These are phyloP conservation scores for Ailuropoda melanoleuca DNA, from an alignment of 2,113 vertebrate genomes.

Conservation along the genomic window DNA sequence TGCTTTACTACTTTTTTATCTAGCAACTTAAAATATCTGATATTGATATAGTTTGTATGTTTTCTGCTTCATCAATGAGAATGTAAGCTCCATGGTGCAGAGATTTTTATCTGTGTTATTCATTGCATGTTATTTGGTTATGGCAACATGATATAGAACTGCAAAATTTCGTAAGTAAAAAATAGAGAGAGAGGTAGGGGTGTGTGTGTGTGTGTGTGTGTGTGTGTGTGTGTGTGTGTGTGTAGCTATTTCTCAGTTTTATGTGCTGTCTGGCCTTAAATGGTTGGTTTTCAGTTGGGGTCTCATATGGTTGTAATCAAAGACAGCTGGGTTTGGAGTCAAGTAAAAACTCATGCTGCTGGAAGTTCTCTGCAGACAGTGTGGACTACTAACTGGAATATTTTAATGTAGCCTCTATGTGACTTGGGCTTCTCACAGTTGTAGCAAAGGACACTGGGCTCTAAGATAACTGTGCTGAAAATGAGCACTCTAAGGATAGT, in stretches of 20 bases:
- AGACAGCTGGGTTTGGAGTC: neutral
- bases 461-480: neutral
- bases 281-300: neutral
- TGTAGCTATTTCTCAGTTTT: neutral
- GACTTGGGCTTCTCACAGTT: neutral
- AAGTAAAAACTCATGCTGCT: neutral
- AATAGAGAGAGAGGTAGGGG: neutral
- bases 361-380: too few species aligned
- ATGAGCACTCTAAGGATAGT: neutral
- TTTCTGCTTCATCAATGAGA: neutral
- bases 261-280: neutral
- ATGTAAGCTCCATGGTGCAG: accelerated
- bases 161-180: neutral
- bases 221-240: neutral
- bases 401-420: neutral
- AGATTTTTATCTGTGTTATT: neutral
- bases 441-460: neutral
- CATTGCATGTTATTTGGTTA: neutral
- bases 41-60: neutral
- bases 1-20: neutral
- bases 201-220: neutral
- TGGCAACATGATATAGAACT: neutral
- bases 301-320: neutral
- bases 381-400: neutral
- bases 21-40: neutral